These are phyloP conservation scores for Motacilla tschutschensis DNA, from an alignment of 2,113 vertebrate species.

Conservation along the genomic window DNA sequence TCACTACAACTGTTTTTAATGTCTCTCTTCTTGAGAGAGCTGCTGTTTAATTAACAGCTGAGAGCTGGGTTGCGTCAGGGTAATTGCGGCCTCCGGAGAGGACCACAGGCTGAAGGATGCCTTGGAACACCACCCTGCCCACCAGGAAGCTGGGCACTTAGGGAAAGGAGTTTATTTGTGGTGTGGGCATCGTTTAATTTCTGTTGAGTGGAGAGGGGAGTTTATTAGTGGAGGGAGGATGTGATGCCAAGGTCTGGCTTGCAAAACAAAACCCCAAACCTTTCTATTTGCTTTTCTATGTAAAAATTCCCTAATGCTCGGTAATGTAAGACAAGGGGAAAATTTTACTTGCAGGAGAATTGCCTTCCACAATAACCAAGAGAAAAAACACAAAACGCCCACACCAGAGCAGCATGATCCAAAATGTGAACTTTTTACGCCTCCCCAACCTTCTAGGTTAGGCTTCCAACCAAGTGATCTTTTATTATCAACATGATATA, in stretches of 20 bases:
- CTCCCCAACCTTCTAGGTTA: constrained; percentile 42
- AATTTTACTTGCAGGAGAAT: constrained; percentile 51
- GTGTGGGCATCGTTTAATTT: not conserved
- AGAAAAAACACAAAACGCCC: constrained; percentile 10
- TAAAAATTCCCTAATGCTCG: constrained; percentile 37
- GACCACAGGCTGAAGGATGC: constrained; percentile 29
- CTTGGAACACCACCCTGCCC: constrained; percentile 21
- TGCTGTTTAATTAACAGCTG: constrained; percentile 39
- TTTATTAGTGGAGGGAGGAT: constrained; percentile 23
- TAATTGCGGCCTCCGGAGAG: not conserved
- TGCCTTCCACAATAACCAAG: constrained; percentile 52
- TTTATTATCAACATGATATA: constrained; percentile 44
- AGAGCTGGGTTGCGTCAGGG: not conserved
- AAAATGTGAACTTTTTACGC: constrained; percentile 56
- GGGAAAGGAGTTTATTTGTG: constrained; percentile 35
- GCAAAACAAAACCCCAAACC: constrained; percentile 29
- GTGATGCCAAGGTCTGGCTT: constrained; percentile 10
- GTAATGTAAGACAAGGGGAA: constrained; percentile 50
- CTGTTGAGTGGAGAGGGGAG: not conserved
- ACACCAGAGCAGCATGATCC: constrained; percentile 36
- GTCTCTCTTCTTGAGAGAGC: not conserved
- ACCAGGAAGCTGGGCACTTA: constrained; percentile 29
- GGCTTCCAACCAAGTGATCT: constrained; percentile 45
- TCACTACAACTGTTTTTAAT: not conserved
- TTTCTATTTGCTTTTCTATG: constrained; percentile 20